phyloP scores from a whole-genome alignment of 2,113 vertebrate genomes.

The Zapus hudsonius region DNA sequence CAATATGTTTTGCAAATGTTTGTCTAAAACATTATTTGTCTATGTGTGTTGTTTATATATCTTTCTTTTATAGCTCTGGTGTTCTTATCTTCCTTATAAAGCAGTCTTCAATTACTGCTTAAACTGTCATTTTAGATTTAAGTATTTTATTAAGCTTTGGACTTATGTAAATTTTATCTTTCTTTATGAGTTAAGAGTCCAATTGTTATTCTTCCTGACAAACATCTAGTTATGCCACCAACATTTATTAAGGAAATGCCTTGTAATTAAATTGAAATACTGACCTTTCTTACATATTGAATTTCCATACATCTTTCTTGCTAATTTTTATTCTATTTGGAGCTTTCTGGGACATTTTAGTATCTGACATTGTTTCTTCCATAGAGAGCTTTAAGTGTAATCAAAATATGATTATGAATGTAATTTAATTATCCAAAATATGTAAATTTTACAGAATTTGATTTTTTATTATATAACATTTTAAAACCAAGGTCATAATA shows the following conservation, averaged over 20 bases:
- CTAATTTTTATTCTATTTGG: neutral
- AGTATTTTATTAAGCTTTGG: neutral
- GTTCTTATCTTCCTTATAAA: neutral
- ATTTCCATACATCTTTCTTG: neutral
- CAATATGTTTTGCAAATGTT: neutral
- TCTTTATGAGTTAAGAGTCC: neutral
- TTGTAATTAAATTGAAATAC: neutral
- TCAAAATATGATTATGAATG: neutral
- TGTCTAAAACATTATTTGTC: neutral
- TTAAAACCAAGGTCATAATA: neutral
- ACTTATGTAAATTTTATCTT: neutral
- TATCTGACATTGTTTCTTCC: neutral
- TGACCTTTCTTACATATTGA: neutral
- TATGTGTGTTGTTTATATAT: neutral
- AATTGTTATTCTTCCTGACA: slow-evolving; percentile 20
- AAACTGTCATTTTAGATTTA: neutral
- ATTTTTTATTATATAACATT: slow-evolving; percentile 6
- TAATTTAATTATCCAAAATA: neutral
- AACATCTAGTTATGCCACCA: neutral
- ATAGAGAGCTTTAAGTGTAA: neutral
- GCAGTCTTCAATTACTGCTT: neutral
- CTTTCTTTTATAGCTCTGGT: neutral
- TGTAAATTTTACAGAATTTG: neutral
- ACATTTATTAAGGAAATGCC: neutral
- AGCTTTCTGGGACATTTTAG: neutral